Percentiles rank a stretch among this genome's conserved stretches.
These are phyloP conservation scores for Omphaloscelis lunosa DNA, from an alignment of 2,888 invertebrate species.

Conservation along the genomic window DNA sequence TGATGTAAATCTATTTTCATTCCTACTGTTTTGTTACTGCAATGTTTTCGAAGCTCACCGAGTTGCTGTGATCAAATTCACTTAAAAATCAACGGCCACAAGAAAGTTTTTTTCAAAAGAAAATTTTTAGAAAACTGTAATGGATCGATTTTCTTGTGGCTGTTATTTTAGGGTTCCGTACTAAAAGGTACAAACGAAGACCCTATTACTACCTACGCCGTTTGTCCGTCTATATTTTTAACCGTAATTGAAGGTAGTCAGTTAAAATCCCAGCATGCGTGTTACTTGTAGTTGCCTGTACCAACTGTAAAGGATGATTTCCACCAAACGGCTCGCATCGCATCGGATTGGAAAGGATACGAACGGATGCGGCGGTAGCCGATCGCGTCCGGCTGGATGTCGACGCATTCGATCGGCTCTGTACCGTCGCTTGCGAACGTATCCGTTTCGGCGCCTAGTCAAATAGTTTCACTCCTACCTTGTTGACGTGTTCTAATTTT, in stretches of 20 bases:
- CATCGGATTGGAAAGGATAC: no score
- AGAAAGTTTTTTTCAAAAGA: not conserved
- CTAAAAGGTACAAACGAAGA: not conserved
- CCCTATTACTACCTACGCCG: not conserved
- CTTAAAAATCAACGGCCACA: not conserved
- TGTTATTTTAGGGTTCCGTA: not conserved
- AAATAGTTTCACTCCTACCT: no score
- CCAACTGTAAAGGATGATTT: no score
- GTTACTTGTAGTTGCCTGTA: not conserved
- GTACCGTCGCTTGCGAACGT: no score
- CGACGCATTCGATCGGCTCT: no score
- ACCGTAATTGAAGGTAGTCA: not conserved
- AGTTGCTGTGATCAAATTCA: not conserved
- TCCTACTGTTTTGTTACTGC: not conserved
- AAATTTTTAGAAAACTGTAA: not conserved
- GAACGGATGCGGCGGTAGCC: no score
- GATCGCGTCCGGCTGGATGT: no score
- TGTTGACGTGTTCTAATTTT: no score
- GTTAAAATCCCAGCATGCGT: no score
- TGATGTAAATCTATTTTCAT: not conserved
- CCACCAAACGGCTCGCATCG: no score
- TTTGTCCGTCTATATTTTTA: not conserved
- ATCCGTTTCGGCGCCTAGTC: no score
- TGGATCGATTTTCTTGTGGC: not conserved
- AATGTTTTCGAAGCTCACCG: not conserved